These are phyloP conservation scores for Perizoma flavofasciatum DNA, from an alignment of 2,888 invertebrate species.

Conservation along the genomic window DNA sequence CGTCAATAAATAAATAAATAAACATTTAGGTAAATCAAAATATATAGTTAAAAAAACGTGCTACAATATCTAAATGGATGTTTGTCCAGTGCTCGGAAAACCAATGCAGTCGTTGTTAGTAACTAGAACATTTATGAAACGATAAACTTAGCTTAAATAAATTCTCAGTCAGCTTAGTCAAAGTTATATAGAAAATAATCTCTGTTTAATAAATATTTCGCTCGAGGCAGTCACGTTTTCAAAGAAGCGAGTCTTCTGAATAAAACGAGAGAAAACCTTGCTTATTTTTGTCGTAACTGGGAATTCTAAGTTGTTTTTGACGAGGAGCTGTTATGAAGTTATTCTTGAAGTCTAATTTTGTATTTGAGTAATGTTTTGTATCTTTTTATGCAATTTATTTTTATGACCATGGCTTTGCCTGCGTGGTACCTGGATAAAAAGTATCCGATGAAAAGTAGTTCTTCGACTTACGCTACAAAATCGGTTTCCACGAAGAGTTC, in stretches of 20 bases:
- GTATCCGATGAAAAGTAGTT: no score
- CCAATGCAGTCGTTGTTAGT: no score
- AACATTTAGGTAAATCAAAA: no score
- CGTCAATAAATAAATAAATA: no score
- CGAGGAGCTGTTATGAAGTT: slow-evolving; percentile 2
- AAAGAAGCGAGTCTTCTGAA: neutral
- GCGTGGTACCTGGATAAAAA: no score
- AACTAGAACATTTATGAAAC: no score
- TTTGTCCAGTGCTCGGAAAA: no score
- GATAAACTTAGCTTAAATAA: neutral
- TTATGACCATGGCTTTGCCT: no score
- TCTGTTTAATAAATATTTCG: slow-evolving; percentile 2
- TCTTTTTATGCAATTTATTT: neutral
- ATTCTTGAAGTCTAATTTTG: neutral
- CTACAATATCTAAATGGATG: no score
- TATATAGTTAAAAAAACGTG: no score
- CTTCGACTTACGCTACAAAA: no score
- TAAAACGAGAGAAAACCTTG: slow-evolving; percentile 1
- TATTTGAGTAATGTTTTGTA: neutral
- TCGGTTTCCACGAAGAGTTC: no score
- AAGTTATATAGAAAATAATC: slow-evolving; percentile 2
- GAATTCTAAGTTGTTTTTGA: neutral
- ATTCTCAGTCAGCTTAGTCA: neutral
- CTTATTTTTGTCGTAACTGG: slow-evolving; percentile 1
- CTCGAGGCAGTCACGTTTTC: slow-evolving; percentile 5